Evolutionary conservation across 2,113 vertebrate genomes (phyloP).

Genomic region (Hystrix cristata): DNA sequence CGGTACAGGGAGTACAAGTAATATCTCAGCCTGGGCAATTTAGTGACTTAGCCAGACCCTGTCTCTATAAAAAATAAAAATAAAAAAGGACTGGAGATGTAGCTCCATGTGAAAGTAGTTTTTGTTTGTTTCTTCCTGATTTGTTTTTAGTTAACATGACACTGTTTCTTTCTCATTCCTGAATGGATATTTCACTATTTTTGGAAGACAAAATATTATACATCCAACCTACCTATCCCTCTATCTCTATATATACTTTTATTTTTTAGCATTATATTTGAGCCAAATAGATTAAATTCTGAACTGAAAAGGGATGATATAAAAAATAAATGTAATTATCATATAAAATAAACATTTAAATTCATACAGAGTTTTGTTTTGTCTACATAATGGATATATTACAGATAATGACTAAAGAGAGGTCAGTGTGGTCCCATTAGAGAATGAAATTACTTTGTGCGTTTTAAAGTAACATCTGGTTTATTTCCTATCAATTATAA

Average conservation of each 20-base stretch:
- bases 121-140: background rate
- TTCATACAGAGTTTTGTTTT: slow-evolving; percentile 19
- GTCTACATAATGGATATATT: background rate
- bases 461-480: slow-evolving; percentile 63
- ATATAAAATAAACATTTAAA: background rate
- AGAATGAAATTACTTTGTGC: background rate
- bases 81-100: background rate
- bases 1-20: background rate
- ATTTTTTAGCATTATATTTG: background rate
- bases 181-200: background rate
- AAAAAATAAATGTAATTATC: background rate
- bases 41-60: background rate
- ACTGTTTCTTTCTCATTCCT: background rate
- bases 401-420: slow-evolving; percentile 20
- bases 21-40: background rate
- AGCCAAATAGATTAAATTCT: background rate
- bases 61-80: background rate
- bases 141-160: background rate
- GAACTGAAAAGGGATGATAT: background rate
- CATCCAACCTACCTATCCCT: background rate
- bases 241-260: background rate
- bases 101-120: background rate
- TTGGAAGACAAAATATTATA: background rate
- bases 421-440: background rate
- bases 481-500: slow-evolving; percentile 45